Conservation (phyloP, 2,888 invertebrate species). For the Pandemis cinnamomeana region DNA sequence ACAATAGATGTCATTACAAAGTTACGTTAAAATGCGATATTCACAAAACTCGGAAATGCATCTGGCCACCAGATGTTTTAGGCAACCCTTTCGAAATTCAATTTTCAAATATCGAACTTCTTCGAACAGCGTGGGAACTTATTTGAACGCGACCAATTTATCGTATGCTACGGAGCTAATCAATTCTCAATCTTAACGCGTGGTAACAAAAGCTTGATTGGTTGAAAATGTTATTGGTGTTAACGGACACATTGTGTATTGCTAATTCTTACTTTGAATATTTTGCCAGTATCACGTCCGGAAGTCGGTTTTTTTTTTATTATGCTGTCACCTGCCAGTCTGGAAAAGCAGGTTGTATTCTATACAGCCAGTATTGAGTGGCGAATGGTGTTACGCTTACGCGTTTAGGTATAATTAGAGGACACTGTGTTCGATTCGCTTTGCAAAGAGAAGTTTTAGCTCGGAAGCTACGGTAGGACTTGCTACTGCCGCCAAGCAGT, state of each 20-base stretch:
- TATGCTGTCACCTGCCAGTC: constrained; percentile 31
- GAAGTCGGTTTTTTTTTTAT: constrained; percentile 41
- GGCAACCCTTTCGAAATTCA: constrained; percentile 51
- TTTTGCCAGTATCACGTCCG: constrained; percentile 54
- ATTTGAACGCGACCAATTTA: constrained; percentile 42
- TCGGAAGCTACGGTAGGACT: too few relatives aligned
- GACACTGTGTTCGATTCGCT: too few relatives aligned
- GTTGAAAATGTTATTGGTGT: constrained; percentile 6
- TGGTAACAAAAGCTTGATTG: constrained; percentile 37
- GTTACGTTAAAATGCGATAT: constrained; percentile 19
- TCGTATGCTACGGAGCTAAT: constrained; percentile 10
- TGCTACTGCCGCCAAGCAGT: too few relatives aligned
- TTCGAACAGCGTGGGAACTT: constrained; percentile 55
- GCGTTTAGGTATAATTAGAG: too few relatives aligned
- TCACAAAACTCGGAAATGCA: constrained; percentile 38
- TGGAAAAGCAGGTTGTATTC: constrained; percentile 19
- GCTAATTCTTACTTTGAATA: constrained; percentile 47
- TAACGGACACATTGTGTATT: constrained; percentile 32
- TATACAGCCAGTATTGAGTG: constrained; percentile 11
- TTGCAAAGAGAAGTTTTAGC: too few relatives aligned
- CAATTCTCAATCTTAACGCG: constrained; percentile 31
- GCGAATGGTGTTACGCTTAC: constrained; percentile 15
- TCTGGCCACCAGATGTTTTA: constrained; percentile 54
- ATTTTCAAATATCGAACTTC: constrained; percentile 53
- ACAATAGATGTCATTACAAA: constrained; percentile 24